Conservation (phyloP, 2,797 vertebrate species). For the Scyliorhinus canicula region DNA sequence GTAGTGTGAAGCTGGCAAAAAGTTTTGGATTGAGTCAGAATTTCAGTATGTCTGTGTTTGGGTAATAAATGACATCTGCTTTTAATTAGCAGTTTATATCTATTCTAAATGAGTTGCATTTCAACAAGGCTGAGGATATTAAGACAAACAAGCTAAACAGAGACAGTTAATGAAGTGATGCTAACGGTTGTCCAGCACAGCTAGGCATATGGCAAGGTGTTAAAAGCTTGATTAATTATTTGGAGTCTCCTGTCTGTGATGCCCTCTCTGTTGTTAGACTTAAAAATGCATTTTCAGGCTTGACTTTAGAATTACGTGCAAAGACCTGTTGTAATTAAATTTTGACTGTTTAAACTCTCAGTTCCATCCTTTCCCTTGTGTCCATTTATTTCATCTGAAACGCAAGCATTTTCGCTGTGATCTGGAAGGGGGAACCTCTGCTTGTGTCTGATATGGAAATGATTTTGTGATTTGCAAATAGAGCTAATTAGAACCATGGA, state of each 20-base stretch:
- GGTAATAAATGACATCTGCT: slow-evolving; percentile 55
- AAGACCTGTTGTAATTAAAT: slow-evolving; percentile 21
- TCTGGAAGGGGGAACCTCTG: slow-evolving; percentile 7
- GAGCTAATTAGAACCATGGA: slow-evolving; percentile 5
- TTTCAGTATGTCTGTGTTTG: slow-evolving; percentile 36
- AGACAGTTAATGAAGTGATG: slow-evolving; percentile 50
- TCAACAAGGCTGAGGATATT: slow-evolving; percentile 50
- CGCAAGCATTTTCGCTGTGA: background rate
- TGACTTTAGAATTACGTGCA: slow-evolving; percentile 24
- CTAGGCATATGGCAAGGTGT: slow-evolving; percentile 79
- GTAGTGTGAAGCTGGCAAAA: slow-evolving; percentile 22
- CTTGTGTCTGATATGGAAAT: background rate
- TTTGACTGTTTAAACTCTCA: background rate
- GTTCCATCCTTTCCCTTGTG: slow-evolving; percentile 19
- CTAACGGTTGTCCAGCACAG: slow-evolving; percentile 58
- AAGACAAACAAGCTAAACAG: slow-evolving; percentile 49
- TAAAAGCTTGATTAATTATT: slow-evolving; percentile 79
- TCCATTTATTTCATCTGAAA: background rate
- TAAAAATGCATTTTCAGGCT: slow-evolving; percentile 28
- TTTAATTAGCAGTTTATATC: slow-evolving; percentile 48
- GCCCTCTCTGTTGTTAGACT: slow-evolving; percentile 48
- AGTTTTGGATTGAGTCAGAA: slow-evolving; percentile 31
- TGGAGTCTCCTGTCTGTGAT: slow-evolving; percentile 72
- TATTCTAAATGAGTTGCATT: slow-evolving; percentile 39
- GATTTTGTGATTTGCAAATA: background rate